Conservation (phyloP, 2,888 invertebrate genomes). For the Rhagophthalmus giganteus region DNA sequence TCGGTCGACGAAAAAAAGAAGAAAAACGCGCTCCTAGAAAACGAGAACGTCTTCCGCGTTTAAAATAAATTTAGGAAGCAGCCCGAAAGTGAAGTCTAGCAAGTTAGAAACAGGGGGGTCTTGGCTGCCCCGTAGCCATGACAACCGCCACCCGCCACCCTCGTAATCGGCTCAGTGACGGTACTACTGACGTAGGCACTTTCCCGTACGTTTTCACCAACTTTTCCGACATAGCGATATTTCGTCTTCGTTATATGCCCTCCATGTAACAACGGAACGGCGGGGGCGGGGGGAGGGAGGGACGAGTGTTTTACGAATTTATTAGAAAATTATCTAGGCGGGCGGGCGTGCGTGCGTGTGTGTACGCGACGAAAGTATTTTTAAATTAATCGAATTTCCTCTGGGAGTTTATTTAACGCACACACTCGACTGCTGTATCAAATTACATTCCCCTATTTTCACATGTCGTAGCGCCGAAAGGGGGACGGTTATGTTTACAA, state of each 20-base stretch:
- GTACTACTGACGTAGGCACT: slow-evolving; percentile 39
- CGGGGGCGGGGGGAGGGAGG: no score
- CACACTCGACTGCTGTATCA: slow-evolving; percentile 34
- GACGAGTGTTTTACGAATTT: not conserved
- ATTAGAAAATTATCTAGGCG: slow-evolving; percentile 1
- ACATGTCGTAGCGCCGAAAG: slow-evolving; percentile 11
- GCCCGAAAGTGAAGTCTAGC: slow-evolving; percentile 28
- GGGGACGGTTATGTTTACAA: slow-evolving; percentile 48
- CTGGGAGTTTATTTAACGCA: slow-evolving; percentile 20
- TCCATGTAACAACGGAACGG: no score
- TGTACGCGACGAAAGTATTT: not conserved
- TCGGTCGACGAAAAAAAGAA: no score
- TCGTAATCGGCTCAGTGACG: slow-evolving; percentile 37
- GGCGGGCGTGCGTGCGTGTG: no score
- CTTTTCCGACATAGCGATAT: slow-evolving; percentile 20
- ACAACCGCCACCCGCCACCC: slow-evolving; percentile 38
- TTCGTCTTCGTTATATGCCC: slow-evolving; percentile 14
- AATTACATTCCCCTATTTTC: slow-evolving; percentile 35
- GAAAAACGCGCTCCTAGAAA: no score
- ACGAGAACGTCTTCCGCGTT: no score
- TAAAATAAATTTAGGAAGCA: slow-evolving; percentile 30
- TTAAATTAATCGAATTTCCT: not conserved
- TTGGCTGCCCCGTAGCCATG: slow-evolving; percentile 34
- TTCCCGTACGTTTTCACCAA: slow-evolving; percentile 31
- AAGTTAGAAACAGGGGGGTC: slow-evolving; percentile 19